phyloP scores from a whole-genome alignment of 2,888 invertebrate species.

The Deroplatys truncata region DNA sequence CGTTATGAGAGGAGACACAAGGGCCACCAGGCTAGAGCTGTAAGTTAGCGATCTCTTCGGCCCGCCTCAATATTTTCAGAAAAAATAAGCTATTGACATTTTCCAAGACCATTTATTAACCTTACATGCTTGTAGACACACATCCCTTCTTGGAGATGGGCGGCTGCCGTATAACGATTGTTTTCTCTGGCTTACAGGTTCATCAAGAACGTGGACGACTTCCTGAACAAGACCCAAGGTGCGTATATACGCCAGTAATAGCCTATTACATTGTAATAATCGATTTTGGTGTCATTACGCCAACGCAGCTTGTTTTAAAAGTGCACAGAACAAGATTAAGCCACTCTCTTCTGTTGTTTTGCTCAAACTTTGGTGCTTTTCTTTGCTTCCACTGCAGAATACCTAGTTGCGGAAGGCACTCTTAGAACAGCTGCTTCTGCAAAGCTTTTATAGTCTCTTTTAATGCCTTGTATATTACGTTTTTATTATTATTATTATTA shows the following conservation, averaged over 20 bases:
- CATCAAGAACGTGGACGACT: slow-evolving; percentile 13
- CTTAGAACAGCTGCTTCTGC: too few relatives aligned
- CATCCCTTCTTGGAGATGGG: background rate
- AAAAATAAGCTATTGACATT: background rate
- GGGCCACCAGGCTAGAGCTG: too few relatives aligned
- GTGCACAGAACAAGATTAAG: background rate
- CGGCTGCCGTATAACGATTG: background rate
- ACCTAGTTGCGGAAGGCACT: background rate
- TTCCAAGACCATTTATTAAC: background rate
- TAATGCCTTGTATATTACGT: too few relatives aligned
- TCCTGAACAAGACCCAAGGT: background rate
- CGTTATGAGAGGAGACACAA: too few relatives aligned
- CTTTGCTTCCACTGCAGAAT: background rate
- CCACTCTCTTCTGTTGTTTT: background rate
- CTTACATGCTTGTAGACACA: background rate
- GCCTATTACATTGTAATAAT: background rate
- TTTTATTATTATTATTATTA: too few relatives aligned
- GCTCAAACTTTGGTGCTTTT: background rate
- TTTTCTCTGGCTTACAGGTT: slow-evolving; percentile 4
- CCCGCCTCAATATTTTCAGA: background rate
- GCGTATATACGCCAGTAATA: background rate
- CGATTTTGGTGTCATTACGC: slow-evolving; percentile 6
- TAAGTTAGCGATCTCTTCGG: background rate
- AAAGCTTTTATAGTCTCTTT: too few relatives aligned
- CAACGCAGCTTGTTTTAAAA: slow-evolving; percentile 1